A percentile compares a stretch with the other conserved stretches of the same genome.
These are phyloP conservation scores for Phalacrocorax aristotelis DNA, from an alignment of 2,113 vertebrate genomes.

Conservation along the genomic window DNA sequence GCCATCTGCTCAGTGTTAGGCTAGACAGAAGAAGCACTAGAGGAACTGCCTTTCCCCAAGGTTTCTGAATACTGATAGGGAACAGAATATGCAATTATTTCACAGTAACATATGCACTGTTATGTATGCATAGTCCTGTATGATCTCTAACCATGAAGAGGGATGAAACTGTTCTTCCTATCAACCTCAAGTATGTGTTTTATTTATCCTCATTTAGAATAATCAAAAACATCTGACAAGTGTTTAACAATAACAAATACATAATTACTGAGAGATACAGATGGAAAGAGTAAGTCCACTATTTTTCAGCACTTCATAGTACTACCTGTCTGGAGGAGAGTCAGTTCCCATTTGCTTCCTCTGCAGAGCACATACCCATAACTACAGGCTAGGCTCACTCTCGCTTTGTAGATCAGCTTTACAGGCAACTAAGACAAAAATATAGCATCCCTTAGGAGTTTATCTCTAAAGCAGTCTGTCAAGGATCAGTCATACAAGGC, in stretches of 20 bases:
- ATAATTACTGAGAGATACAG: neutral
- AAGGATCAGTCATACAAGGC: neutral
- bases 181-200: neutral
- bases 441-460: neutral
- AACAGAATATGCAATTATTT: neutral
- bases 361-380: neutral
- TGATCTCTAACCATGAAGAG: neutral
- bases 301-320: neutral
- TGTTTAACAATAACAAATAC: neutral
- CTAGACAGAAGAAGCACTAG: neutral
- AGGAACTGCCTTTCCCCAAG: neutral
- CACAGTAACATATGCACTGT: neutral
- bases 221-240: neutral
- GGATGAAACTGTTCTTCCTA: neutral
- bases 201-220: neutral
- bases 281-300: neutral
- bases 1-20: neutral
- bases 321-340: neutral
- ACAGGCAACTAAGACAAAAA: neutral
- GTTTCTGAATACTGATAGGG: neutral
- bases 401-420: neutral
- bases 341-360: neutral
- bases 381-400: neutral
- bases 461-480: neutral
- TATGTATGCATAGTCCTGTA: neutral